Percentiles rank a stretch among this genome's conserved stretches.
phyloP scores from a whole-genome alignment of 2,888 invertebrate species.

The Thereva unica region DNA sequence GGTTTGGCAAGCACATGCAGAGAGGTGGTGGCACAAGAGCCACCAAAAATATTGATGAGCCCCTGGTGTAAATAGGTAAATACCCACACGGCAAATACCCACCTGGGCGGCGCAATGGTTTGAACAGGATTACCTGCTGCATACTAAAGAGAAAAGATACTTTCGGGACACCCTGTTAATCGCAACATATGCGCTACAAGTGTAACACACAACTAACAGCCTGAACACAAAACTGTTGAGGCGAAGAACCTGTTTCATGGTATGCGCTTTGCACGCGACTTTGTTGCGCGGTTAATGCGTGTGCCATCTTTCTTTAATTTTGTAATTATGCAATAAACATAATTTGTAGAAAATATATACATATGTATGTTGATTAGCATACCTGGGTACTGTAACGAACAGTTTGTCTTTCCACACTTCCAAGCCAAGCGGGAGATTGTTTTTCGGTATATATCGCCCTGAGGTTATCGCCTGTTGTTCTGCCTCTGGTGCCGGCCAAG shows the following conservation, averaged over 20 bases:
- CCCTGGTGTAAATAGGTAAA: too few species aligned
- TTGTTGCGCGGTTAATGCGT: neutral
- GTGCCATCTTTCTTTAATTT: neutral
- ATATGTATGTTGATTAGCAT: constrained; percentile 34
- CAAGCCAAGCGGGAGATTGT: constrained; percentile 73
- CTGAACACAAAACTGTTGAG: neutral
- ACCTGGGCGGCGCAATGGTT: too few species aligned
- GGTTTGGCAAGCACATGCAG: too few species aligned
- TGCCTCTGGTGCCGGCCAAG: constrained; percentile 67
- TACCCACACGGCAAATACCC: too few species aligned
- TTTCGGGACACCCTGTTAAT: too few species aligned
- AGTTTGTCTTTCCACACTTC: constrained; percentile 73
- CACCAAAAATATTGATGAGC: too few species aligned
- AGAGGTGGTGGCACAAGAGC: too few species aligned
- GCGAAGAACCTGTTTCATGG: constrained; percentile 10
- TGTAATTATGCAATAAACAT: neutral
- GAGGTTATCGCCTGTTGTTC: constrained; percentile 65
- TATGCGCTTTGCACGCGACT: neutral
- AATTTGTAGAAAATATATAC: neutral
- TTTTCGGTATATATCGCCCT: constrained; percentile 65
- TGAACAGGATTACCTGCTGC: too few species aligned
- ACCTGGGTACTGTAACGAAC: constrained; percentile 71
- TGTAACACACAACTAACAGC: neutral
- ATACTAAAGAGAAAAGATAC: too few species aligned
- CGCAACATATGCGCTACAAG: neutral